Evolutionary conservation across 2,797 vertebrate genomes (phyloP).

Genomic region (Lepus townsendii): DNA sequence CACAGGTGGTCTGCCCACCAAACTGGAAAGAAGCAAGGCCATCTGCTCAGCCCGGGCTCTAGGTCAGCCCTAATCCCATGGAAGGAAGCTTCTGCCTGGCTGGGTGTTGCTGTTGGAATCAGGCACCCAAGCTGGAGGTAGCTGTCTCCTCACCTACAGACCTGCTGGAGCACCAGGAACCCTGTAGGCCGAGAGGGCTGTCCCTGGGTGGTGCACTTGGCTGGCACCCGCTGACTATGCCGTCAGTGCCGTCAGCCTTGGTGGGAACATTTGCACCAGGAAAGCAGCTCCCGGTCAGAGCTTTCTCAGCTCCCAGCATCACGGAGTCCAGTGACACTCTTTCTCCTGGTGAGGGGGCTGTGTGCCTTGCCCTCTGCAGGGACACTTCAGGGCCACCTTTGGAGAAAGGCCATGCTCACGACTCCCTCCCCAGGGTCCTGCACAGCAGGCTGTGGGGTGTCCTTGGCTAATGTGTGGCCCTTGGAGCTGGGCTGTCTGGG

Average conservation of each 20-base stretch:
- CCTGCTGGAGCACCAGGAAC: not conserved
- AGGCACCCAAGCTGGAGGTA: too few species aligned
- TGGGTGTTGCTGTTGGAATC: too few species aligned
- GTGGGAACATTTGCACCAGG: not conserved
- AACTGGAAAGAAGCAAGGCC: not conserved
- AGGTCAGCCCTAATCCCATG: too few species aligned
- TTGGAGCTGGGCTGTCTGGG: not conserved
- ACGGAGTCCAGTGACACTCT: not conserved
- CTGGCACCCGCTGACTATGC: too few species aligned
- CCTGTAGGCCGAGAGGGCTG: not conserved
- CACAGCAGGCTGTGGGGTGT: not conserved
- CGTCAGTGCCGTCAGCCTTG: not conserved
- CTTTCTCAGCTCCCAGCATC: not conserved
- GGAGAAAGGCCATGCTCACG: not conserved
- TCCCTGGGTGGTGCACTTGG: not conserved
- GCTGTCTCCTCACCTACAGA: not conserved
- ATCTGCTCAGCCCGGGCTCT: not conserved
- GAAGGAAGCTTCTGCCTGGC: not conserved
- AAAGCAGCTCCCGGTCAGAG: not conserved
- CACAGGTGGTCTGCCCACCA: not conserved
- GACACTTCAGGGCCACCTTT: not conserved
- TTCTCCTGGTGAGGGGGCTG: not conserved
- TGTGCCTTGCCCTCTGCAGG: not conserved
- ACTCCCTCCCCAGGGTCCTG: not conserved
- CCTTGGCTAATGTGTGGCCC: not conserved